Base-by-base conservation (phyloP, 2,888 invertebrate species). In the Caenorhabditis doughertyi region DNA sequence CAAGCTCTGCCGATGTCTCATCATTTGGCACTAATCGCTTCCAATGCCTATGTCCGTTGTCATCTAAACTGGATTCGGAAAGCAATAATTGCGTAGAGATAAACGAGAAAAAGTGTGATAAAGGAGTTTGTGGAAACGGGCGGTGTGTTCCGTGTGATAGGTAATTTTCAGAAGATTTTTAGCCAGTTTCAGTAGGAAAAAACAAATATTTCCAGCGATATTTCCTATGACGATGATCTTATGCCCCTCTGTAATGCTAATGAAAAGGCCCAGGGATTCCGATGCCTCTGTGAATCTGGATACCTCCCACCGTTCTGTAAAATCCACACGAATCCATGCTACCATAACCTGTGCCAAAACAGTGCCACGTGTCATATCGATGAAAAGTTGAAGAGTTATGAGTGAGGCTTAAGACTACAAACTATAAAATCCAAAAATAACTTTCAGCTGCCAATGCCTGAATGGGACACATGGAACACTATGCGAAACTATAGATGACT, bases 231-330 rank as follows among this genome's bases (percentile, higher is more conserved):
- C 62, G 79, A 79, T 16, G 83, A 83, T 25, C 29, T 83, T 21
- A 65, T 83, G 74, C 74, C 70, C 4, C 13, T 83, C 11, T 83
- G 83, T 42, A 74, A 62, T 51, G n/a, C 16, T 16, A 56, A 49
- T 13, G 79, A 83, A 13, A 23, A 71, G 11, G 3, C n/a, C 3
- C 65, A 68, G n/a, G 74, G 79, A 13, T 74, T 65, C 47, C 51
- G 85, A 58, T 87, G 87, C 44, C 70, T 87, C 11, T 87, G 87
- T 42, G 81, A 79, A 32, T 65, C 77, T 11, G 84, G 84, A 0
- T 84, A 51, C 23, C 44, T 77, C 0, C 72, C 71, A 18, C 83
- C 83, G 27, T 32, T 13, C 23, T 83, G 83, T 42, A 65, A 49
- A 21, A 42, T 64, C 9, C 76, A 67, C 27, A 58, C 81, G 0